These are phyloP conservation scores for Ferrisia virgata DNA, from an alignment of 2,888 invertebrate genomes.

Conservation along the genomic window DNA sequence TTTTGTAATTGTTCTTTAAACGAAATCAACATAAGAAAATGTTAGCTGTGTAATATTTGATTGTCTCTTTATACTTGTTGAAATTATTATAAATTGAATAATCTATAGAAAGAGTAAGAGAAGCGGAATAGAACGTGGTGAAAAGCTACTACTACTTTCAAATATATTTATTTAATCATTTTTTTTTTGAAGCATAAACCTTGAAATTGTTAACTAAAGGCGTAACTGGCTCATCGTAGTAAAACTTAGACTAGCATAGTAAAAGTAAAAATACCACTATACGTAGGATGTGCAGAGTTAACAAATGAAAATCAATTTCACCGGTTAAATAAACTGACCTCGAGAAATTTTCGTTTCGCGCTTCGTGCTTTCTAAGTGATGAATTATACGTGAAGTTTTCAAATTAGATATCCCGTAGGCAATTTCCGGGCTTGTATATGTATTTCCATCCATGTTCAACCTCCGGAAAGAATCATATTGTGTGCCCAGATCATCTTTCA, in stretches of 20 bases:
- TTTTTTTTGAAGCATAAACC: background rate
- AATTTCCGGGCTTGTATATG: background rate
- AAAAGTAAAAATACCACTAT: background rate
- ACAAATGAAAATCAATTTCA: constrained; percentile 20
- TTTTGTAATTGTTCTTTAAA: background rate
- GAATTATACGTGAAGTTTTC: background rate
- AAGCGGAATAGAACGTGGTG: background rate
- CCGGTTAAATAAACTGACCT: constrained; percentile 19
- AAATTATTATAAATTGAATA: background rate
- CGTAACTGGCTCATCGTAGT: background rate
- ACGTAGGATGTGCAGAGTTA: background rate
- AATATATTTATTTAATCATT: background rate
- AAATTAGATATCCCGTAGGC: background rate
- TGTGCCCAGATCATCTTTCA: no score
- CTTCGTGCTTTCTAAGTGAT: background rate
- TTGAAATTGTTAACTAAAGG: background rate
- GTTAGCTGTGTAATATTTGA: background rate
- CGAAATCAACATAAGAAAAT: background rate
- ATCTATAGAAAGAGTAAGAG: background rate
- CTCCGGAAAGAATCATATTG: background rate
- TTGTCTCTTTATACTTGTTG: background rate
- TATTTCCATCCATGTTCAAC: background rate
- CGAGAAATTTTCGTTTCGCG: background rate
- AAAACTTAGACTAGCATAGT: background rate
- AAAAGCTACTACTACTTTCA: constrained; percentile 1